phyloP scores from a whole-genome alignment of 23 tunicate genomes.

The Ascidia mentula region DNA sequence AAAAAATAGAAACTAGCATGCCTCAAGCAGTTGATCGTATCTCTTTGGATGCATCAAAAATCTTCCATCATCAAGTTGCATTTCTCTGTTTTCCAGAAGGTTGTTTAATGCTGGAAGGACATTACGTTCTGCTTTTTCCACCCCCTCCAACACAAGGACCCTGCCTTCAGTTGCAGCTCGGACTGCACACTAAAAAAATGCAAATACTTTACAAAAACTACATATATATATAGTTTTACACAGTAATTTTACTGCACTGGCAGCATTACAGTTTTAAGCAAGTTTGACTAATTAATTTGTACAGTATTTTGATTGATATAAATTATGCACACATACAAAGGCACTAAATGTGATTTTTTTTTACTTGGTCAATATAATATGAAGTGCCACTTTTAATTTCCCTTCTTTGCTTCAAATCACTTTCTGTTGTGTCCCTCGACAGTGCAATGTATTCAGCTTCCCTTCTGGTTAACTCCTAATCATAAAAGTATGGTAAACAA shows the following conservation, averaged over 20 bases:
- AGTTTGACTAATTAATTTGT: no score
- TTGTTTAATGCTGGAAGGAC: constrained; percentile 93
- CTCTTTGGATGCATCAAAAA: constrained; percentile 83
- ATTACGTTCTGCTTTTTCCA: constrained; percentile 92
- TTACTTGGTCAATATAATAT: constrained; percentile 76
- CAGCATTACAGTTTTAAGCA: no score
- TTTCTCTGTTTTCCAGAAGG: constrained; percentile 90
- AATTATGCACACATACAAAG: no score
- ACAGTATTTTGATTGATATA: no score
- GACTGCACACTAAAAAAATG: constrained; percentile 80
- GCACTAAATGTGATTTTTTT: no score
- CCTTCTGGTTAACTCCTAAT: constrained; percentile 76
- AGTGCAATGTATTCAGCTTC: constrained; percentile 85
- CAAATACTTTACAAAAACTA: no score
- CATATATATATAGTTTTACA: no score
- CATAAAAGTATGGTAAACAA: not conserved
- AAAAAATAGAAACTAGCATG: not conserved
- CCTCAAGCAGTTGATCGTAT: constrained; percentile 79
- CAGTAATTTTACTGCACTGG: no score
- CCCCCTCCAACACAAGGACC: constrained; percentile 83
- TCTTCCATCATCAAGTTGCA: constrained; percentile 96
- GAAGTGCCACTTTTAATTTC: constrained; percentile 90
- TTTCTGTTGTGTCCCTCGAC: constrained; percentile 95
- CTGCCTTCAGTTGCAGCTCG: constrained; percentile 85
- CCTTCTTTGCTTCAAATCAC: constrained; percentile 91